A percentile compares a stretch with the other conserved stretches of the same genome.
phyloP scores from a whole-genome alignment of 2,113 vertebrate genomes.

The Perca fluviatilis region DNA sequence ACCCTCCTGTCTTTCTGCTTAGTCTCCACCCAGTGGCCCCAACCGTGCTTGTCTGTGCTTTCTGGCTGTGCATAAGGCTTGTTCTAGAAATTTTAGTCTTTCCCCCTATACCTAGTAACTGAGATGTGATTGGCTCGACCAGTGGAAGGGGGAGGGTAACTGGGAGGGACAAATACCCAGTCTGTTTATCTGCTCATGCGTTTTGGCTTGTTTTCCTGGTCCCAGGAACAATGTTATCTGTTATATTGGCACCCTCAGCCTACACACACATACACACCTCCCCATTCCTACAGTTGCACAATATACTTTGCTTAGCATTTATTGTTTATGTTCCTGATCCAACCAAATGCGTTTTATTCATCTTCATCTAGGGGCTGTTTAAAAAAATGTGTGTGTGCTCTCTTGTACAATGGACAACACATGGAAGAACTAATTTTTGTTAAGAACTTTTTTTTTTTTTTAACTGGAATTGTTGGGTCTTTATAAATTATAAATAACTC shows the following conservation, averaged over 20 bases:
- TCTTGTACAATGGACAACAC: not conserved
- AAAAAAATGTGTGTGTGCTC: not conserved
- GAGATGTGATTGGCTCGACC: slow-evolving; percentile 78
- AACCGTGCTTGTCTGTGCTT: slow-evolving; percentile 60
- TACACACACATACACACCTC: not conserved
- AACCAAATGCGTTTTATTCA: not conserved
- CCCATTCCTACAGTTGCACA: slow-evolving; percentile 50
- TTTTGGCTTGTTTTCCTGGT: slow-evolving; percentile 76
- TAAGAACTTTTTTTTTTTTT: slow-evolving; percentile 17
- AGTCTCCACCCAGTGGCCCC: slow-evolving; percentile 58
- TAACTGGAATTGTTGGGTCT: no score
- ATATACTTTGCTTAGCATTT: not conserved
- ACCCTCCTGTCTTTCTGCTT: slow-evolving; percentile 22
- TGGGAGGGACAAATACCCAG: slow-evolving; percentile 47
- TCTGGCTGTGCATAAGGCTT: slow-evolving; percentile 64
- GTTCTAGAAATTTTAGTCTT: slow-evolving; percentile 68
- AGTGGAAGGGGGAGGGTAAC: slow-evolving; percentile 62
- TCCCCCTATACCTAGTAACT: slow-evolving; percentile 82
- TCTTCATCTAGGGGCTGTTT: not conserved
- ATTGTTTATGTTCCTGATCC: not conserved
- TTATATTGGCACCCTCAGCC: slow-evolving; percentile 29
- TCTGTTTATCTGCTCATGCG: slow-evolving; percentile 74
- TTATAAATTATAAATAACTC: no score
- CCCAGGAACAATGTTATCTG: slow-evolving; percentile 74
- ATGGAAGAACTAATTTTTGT: not conserved